Conservation (phyloP, 2,888 invertebrate genomes). For the Teleogryllus oceanicus region DNA sequence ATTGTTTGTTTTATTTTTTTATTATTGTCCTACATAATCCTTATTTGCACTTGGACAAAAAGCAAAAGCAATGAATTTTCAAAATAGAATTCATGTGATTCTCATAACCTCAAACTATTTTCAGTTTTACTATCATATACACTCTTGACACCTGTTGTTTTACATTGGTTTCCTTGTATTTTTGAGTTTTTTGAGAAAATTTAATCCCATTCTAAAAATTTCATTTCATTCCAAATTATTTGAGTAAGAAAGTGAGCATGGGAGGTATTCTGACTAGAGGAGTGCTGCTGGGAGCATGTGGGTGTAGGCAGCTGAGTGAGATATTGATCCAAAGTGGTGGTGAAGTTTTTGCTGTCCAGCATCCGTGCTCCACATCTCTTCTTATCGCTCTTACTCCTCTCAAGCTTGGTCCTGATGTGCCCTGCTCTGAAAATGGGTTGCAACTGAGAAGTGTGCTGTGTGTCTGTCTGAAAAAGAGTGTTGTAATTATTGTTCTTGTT, state of each 20-base stretch:
- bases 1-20: too few relatives aligned
- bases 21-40: too few relatives aligned
- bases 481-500: background rate
- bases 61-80: too few relatives aligned
- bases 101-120: background rate
- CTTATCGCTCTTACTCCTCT: background rate
- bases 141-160: background rate
- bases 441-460: background rate
- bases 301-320: background rate
- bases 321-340: background rate
- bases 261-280: constrained; percentile 11
- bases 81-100: too few relatives aligned
- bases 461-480: background rate
- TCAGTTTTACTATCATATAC: background rate
- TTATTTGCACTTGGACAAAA: too few relatives aligned
- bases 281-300: constrained; percentile 3
- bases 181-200: background rate
- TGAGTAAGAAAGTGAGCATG: background rate
- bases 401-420: background rate
- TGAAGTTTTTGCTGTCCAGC: constrained; percentile 9
- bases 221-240: too few relatives aligned
- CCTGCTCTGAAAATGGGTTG: background rate
- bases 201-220: background rate
- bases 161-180: background rate
- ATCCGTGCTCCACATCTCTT: constrained; percentile 9